phyloP scores from a whole-genome alignment of 2,797 vertebrate species.

The Anguilla megastoma region DNA sequence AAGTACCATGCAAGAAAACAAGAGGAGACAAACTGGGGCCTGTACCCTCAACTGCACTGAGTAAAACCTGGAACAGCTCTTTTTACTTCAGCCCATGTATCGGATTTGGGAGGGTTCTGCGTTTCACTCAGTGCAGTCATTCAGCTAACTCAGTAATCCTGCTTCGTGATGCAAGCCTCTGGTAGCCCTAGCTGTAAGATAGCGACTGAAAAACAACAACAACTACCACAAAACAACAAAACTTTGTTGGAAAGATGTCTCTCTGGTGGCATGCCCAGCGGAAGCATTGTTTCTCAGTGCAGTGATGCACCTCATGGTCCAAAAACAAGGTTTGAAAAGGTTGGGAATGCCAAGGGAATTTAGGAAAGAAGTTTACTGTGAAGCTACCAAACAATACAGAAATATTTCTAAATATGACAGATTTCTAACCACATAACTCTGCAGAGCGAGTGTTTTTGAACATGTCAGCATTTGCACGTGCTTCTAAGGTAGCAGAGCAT shows the following conservation, averaged over 20 bases:
- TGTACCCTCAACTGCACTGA: no score
- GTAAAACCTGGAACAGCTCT: no score
- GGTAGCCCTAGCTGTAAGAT: neutral
- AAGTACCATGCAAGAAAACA: no score
- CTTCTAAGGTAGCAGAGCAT: neutral
- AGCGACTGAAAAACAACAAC: neutral
- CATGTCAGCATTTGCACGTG: neutral
- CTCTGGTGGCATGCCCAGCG: neutral
- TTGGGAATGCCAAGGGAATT: neutral
- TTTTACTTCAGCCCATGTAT: no score
- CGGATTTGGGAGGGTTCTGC: no score
- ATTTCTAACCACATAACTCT: neutral
- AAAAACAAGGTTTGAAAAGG: neutral
- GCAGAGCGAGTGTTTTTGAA: neutral
- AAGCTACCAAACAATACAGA: neutral
- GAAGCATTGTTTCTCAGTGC: neutral
- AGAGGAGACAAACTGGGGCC: no score
- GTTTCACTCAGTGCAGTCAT: no score
- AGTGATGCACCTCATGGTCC: neutral
- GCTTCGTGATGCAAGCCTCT: no score
- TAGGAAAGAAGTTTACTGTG: neutral
- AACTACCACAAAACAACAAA: neutral
- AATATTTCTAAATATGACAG: neutral
- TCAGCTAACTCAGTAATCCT: no score
- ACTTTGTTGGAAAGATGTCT: neutral